phyloP scores from a whole-genome alignment of 2,888 invertebrate genomes.

The Sepioteuthis lessoniana region DNA sequence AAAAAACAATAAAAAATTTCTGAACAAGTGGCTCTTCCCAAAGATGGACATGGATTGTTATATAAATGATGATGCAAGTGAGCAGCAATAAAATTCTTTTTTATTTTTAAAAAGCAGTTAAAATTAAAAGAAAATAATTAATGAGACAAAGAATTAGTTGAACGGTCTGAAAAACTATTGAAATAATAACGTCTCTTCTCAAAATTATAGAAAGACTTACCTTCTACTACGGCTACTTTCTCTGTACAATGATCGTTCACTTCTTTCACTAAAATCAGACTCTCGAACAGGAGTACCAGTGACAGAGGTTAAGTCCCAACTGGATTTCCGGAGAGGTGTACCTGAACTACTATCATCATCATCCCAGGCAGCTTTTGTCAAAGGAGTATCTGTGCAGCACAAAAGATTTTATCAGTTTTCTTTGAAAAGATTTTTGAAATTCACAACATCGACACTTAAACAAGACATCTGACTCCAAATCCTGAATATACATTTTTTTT shows the following conservation, averaged over 20 bases:
- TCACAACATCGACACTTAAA: background rate
- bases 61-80: too few species aligned
- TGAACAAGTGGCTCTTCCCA: too few species aligned
- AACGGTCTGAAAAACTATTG: too few species aligned
- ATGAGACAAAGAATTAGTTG: too few species aligned
- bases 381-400: conserved; percentile 78
- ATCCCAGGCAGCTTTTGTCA: conserved; percentile 76
- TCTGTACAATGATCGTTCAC: conserved; percentile 48
- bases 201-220: background rate
- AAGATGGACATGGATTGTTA: too few species aligned
- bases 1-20: too few species aligned
- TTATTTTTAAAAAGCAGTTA: too few species aligned
- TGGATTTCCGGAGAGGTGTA: conserved; percentile 78
- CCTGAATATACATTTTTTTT: background rate
- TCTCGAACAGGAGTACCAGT: conserved; percentile 57
- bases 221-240: conserved; percentile 38
- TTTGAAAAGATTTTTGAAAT: too few species aligned
- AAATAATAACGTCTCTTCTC: too few species aligned
- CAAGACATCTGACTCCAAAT: background rate
- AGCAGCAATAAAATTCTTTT: too few species aligned
- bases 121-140: too few species aligned
- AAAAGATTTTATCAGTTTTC: background rate
- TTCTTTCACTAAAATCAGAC: conserved; percentile 51
- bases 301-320: conserved; percentile 96
- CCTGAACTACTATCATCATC: conserved; percentile 80